A percentile compares a stretch with the other conserved stretches of the same genome.
Conservation (phyloP, 1,140 invertebrate species). For the Pachypeltis micranthus region DNA sequence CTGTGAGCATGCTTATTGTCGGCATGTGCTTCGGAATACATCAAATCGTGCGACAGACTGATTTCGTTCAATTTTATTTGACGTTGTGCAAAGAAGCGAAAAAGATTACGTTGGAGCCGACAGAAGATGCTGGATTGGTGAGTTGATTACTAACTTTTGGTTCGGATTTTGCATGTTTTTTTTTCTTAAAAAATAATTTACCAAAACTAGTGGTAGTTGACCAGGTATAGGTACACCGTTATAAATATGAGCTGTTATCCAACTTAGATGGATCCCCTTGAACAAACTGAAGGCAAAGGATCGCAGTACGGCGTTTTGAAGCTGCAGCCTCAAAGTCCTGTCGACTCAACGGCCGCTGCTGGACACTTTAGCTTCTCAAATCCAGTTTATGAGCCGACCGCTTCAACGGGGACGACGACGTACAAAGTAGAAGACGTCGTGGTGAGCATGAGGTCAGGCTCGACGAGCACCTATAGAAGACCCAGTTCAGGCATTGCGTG, state of each 20-base stretch:
- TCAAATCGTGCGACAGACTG: conserved; percentile 57
- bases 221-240: too few species aligned
- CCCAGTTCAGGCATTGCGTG: conserved; percentile 37
- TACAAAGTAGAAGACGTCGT: conserved; percentile 70
- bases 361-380: conserved; percentile 57
- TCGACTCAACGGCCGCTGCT: conserved; percentile 23
- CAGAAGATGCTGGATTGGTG: conserved; percentile 67
- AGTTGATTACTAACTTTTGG: conserved; percentile 25
- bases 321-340: conserved; percentile 34
- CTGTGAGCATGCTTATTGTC: conserved; percentile 60
- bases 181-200: neutral
- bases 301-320: conserved; percentile 48
- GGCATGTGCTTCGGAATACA: conserved; percentile 62
- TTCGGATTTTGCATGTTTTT: neutral
- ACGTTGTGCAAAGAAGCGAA: conserved; percentile 54
- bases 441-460: conserved; percentile 42
- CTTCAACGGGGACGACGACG: conserved; percentile 37
- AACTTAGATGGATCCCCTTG: conserved; percentile 42
- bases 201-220: conserved; percentile 12
- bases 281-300: conserved; percentile 37
- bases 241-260: too few species aligned
- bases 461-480: conserved; percentile 28
- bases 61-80: conserved; percentile 74
- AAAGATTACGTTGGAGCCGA: conserved; percentile 61
- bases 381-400: conserved; percentile 61